Percentiles rank a stretch among this genome's conserved stretches.
Conservation (phyloP, 2,888 invertebrate genomes). For the Tortricodes alternella region DNA sequence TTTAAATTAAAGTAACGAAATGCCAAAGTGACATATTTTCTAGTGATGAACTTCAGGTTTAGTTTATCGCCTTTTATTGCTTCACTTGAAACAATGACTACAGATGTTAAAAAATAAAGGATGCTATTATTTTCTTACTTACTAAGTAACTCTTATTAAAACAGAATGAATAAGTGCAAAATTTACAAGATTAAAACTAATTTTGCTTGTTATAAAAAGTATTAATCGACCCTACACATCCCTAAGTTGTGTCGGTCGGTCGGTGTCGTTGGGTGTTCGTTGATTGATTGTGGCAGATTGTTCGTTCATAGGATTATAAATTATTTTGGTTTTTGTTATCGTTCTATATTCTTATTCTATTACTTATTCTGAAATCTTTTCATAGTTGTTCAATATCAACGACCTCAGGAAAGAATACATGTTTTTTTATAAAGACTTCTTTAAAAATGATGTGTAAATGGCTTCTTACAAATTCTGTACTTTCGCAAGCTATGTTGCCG, state of each 20-base stretch:
- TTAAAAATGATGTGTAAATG: constrained; percentile 26
- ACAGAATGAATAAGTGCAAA: too few relatives aligned
- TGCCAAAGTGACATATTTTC: constrained; percentile 12
- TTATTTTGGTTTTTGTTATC: not conserved
- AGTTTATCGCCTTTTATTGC: not conserved
- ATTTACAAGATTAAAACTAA: too few relatives aligned
- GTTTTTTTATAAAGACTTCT: not conserved
- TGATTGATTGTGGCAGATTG: constrained; percentile 21
- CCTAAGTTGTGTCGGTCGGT: not conserved
- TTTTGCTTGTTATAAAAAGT: not conserved
- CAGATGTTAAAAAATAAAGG: too few relatives aligned
- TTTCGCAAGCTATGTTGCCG: constrained; percentile 30
- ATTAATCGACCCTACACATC: not conserved
- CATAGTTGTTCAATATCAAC: not conserved
- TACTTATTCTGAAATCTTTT: not conserved
- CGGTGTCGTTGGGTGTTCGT: not conserved
- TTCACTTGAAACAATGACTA: not conserved
- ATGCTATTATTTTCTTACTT: too few relatives aligned
- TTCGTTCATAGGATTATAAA: constrained; percentile 8
- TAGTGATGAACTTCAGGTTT: constrained; percentile 13
- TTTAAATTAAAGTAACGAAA: too few relatives aligned
- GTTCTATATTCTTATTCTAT: not conserved
- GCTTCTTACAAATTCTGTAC: constrained; percentile 17
- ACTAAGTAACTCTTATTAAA: too few relatives aligned
- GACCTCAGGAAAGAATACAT: constrained; percentile 3